Percentiles rank a stretch among this genome's conserved stretches.
Evolutionary conservation across 2,888 invertebrate species (phyloP).

Genomic region (Diaprepes abbreviatus): DNA sequence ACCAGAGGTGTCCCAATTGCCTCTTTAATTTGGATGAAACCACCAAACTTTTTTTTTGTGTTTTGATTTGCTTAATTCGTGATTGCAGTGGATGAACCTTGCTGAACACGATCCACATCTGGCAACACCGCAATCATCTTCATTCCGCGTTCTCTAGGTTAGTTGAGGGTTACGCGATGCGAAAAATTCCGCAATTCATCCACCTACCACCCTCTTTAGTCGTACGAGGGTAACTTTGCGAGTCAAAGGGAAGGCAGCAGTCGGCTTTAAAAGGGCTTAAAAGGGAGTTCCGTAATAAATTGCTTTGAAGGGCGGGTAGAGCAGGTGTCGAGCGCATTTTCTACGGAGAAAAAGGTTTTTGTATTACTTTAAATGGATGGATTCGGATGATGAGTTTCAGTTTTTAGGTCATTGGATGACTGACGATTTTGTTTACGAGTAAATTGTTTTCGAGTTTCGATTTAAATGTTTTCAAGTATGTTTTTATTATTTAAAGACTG

Average conservation of each 20-base stretch:
- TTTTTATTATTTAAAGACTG: no score
- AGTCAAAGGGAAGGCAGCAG: slow-evolving; percentile 34
- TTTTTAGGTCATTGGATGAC: slow-evolving; percentile 33
- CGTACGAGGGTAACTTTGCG: slow-evolving; percentile 23
- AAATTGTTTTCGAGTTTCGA: neutral
- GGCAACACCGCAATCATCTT: slow-evolving; percentile 21
- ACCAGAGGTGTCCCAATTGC: no score
- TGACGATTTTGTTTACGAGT: slow-evolving; percentile 1
- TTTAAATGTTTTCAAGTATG: no score
- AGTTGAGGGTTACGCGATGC: slow-evolving; percentile 27
- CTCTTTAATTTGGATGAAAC: no score
- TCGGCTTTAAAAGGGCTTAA: slow-evolving; percentile 33
- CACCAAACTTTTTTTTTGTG: no score
- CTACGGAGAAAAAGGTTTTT: slow-evolving; percentile 25
- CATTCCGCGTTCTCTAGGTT: slow-evolving; percentile 13
- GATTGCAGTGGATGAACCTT: no score
- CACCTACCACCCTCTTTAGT: slow-evolving; percentile 18
- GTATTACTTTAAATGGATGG: slow-evolving; percentile 28
- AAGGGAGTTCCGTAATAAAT: slow-evolving; percentile 38
- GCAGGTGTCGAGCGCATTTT: slow-evolving; percentile 36
- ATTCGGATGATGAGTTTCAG: slow-evolving; percentile 12
- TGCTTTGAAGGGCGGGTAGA: slow-evolving; percentile 34
- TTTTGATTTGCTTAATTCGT: no score
- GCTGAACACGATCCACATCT: no score
- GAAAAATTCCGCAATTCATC: slow-evolving; percentile 36